A percentile compares a stretch with the other conserved stretches of the same genome.
These are phyloP conservation scores for Atractosteus spatula DNA, from an alignment of 2,113 vertebrate genomes.

Conservation along the genomic window DNA sequence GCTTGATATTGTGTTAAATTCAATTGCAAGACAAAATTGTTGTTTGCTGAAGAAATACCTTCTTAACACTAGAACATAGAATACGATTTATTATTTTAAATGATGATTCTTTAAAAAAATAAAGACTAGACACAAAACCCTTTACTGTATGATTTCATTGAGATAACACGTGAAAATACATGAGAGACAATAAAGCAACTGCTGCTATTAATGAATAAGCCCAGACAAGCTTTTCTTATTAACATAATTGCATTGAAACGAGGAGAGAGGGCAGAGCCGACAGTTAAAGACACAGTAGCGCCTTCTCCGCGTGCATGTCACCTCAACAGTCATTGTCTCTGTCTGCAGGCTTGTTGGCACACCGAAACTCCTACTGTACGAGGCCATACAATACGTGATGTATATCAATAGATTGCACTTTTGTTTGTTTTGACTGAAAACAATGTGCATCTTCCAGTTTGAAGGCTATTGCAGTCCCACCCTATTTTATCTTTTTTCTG, in stretches of 20 bases:
- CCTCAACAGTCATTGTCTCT: background rate
- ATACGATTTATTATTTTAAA: conserved; percentile 20
- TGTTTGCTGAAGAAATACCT: conserved; percentile 24
- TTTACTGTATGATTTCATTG: conserved; percentile 21
- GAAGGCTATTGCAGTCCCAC: too few relatives aligned
- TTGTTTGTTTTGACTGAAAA: too few relatives aligned
- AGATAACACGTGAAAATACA: conserved; percentile 46
- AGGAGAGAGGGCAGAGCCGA: conserved; percentile 46
- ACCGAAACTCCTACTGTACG: too few relatives aligned
- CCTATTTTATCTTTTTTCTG: too few relatives aligned
- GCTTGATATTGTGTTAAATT: background rate
- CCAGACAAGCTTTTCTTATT: conserved; percentile 67
- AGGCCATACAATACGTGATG: too few relatives aligned
- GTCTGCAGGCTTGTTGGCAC: background rate
- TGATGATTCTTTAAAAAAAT: conserved; percentile 17
- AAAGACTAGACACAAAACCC: conserved; percentile 20
- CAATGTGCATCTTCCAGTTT: too few relatives aligned
- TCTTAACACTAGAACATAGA: conserved; percentile 15
- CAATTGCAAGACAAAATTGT: conserved; percentile 12
- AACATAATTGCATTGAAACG: conserved; percentile 80
- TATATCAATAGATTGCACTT: too few relatives aligned
- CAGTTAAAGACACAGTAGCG: conserved; percentile 67
- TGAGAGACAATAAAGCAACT: conserved; percentile 52
- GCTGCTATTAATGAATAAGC: conserved; percentile 64
- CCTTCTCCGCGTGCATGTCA: conserved; percentile 20